These are phyloP conservation scores for Coenobita brevimanus DNA, from an alignment of 1,140 invertebrate genomes.

Conservation along the genomic window DNA sequence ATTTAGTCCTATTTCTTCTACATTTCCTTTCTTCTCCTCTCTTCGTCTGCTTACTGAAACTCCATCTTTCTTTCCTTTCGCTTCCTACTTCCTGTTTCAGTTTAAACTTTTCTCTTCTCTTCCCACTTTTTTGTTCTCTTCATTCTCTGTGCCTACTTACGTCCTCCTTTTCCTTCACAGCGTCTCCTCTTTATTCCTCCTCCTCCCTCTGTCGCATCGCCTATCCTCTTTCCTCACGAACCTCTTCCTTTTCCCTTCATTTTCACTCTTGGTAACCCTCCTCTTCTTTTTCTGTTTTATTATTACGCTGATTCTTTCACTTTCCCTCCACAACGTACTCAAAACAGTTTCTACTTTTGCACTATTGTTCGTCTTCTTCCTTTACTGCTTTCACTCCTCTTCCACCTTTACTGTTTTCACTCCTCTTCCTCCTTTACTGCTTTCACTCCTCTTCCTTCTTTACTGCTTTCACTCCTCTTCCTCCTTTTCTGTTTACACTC, in stretches of 20 bases:
- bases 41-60: background rate
- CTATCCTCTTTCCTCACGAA: too few species aligned
- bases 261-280: slow-evolving; percentile 19
- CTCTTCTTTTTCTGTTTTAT: too few species aligned
- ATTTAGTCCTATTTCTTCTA: background rate
- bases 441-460: background rate
- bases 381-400: background rate
- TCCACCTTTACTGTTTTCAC: too few species aligned
- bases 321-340: too few species aligned
- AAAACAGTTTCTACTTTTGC: too few species aligned
- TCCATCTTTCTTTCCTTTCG: background rate
- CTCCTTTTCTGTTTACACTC: background rate
- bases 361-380: too few species aligned
- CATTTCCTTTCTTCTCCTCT: background rate
- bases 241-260: background rate
- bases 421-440: background rate
- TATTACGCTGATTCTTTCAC: too few species aligned
- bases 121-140: background rate
- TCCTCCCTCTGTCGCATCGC: slow-evolving; percentile 10
- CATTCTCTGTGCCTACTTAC: background rate
- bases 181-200: background rate
- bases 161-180: background rate
- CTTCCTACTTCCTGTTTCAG: background rate
- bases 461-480: background rate
- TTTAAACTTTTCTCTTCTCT: background rate